These are phyloP conservation scores for Exephanes ischioxanthus DNA, from an alignment of 2,888 invertebrate species.

Conservation along the genomic window DNA sequence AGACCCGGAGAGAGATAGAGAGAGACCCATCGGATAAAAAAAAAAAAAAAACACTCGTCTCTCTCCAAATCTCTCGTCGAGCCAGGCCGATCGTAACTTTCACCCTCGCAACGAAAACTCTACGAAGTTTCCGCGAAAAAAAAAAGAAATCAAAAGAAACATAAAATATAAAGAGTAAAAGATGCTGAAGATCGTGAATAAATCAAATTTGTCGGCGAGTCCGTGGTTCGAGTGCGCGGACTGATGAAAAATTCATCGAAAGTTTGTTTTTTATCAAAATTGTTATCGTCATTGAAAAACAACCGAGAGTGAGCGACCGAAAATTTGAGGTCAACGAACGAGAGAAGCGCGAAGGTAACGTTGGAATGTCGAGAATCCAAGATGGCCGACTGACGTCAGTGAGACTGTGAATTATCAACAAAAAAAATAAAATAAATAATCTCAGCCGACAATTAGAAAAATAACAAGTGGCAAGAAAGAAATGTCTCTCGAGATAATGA, in stretches of 20 bases:
- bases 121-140: not conserved
- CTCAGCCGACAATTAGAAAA: not conserved
- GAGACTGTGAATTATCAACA: constrained; percentile 12
- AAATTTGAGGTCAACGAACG: not conserved
- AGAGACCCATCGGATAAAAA: not conserved
- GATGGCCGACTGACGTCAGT: constrained; percentile 8
- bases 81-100: not conserved
- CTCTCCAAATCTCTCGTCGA: constrained; percentile 41
- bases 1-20: constrained; percentile 36
- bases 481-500: constrained; percentile 61
- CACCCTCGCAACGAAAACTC: not conserved
- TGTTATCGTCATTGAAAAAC: not conserved
- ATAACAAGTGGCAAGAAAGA: not conserved
- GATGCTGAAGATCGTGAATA: constrained; percentile 45
- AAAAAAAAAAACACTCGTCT: not conserved
- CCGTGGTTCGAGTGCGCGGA: constrained; percentile 27
- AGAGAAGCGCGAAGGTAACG: too few species aligned
- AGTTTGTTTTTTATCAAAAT: not conserved
- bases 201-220: constrained; percentile 41
- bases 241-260: constrained; percentile 19
- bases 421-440: not conserved
- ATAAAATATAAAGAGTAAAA: constrained; percentile 61
- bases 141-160: constrained; percentile 24
- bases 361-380: constrained; percentile 4
- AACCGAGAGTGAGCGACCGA: constrained; percentile 22